These are phyloP conservation scores for Seriola aureovittata DNA, from an alignment of 2,113 vertebrate species.

Conservation along the genomic window DNA sequence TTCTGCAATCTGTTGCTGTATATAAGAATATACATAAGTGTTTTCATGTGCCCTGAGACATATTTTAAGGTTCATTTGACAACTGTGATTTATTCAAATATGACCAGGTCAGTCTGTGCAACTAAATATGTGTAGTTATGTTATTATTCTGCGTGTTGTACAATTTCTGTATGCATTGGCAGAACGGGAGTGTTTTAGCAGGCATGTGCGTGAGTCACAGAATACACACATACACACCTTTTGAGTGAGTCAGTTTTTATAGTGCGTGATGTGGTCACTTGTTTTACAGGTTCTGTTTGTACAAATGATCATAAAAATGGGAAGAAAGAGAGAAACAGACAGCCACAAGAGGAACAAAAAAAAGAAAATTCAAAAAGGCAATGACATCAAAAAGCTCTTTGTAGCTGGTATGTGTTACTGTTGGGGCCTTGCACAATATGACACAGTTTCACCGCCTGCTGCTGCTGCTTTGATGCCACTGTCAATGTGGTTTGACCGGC, in stretches of 20 bases:
- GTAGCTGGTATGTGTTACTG: background rate
- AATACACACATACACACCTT: slow-evolving; percentile 64
- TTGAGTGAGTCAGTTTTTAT: slow-evolving; percentile 19
- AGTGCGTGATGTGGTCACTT: background rate
- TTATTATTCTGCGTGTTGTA: no score
- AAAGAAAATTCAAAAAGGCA: background rate
- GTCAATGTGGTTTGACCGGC: slow-evolving; percentile 38
- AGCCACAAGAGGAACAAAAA: background rate
- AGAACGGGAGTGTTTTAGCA: slow-evolving; percentile 12
- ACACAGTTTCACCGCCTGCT: background rate
- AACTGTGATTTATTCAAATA: background rate
- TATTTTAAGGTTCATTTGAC: background rate
- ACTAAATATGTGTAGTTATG: background rate
- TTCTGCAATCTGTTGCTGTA: no score
- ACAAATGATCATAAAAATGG: background rate
- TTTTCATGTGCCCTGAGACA: background rate
- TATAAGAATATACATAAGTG: background rate
- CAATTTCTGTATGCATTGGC: background rate
- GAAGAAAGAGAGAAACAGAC: background rate
- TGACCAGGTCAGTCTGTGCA: background rate
- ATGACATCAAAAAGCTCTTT: background rate
- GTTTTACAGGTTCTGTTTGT: background rate
- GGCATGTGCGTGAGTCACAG: slow-evolving; percentile 53
- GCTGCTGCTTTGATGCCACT: slow-evolving; percentile 13
- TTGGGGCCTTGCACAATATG: slow-evolving; percentile 3